phyloP scores from a whole-genome alignment of 2,888 invertebrate genomes.

The Agelastica alni region DNA sequence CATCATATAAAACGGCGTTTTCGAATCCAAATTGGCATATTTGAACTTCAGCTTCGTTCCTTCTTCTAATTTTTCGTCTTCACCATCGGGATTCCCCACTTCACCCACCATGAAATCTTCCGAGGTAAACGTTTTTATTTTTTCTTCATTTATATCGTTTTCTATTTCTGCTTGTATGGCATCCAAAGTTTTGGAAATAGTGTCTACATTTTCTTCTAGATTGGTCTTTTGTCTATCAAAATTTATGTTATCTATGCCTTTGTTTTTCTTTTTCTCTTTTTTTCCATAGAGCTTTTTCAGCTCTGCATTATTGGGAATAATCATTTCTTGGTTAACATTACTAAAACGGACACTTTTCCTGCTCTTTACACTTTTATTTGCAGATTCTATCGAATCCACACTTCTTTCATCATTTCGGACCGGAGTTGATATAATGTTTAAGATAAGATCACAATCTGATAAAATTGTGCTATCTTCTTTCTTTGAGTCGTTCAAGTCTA shows the following conservation, averaged over 20 bases:
- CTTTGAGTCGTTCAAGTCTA: constrained; percentile 32
- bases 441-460: constrained; percentile 39
- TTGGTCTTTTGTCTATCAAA: constrained; percentile 38
- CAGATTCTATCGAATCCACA: constrained; percentile 16
- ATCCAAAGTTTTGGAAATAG: constrained; percentile 48
- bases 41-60: constrained; percentile 48
- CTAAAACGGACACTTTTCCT: constrained; percentile 46
- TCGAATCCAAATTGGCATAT: constrained; percentile 41
- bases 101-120: constrained; percentile 45
- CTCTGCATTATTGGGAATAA: constrained; percentile 47
- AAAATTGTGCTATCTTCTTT: constrained; percentile 15
- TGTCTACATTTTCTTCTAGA: constrained; percentile 46
- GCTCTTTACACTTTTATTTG: constrained; percentile 23
- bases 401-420: constrained; percentile 11
- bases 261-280: constrained; percentile 29
- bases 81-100: constrained; percentile 43
- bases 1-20: constrained; percentile 35
- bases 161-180: constrained; percentile 53
- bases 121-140: constrained; percentile 36
- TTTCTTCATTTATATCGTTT: constrained; percentile 53
- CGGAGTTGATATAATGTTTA: constrained; percentile 44
- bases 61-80: constrained; percentile 41
- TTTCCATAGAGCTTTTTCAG: constrained; percentile 30
- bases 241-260: constrained; percentile 42
- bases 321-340: constrained; percentile 44